phyloP scores from a whole-genome alignment of 2,113 vertebrate genomes.

The Cyphomyrus plagiostoma region DNA sequence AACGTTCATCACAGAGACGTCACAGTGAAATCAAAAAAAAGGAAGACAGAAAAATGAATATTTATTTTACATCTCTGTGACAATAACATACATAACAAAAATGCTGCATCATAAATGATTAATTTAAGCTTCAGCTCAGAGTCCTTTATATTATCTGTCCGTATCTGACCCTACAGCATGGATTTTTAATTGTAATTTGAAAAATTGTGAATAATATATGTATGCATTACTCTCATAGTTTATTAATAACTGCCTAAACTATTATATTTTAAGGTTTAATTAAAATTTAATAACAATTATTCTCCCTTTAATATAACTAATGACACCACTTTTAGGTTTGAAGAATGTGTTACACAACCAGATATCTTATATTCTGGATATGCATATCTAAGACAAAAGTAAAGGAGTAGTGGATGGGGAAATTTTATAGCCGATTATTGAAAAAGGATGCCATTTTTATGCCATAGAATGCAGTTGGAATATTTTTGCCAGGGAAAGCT shows the following conservation, averaged over 20 bases:
- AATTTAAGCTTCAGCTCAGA: background rate
- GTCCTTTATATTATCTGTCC: background rate
- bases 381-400: background rate
- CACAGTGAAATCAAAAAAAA: constrained; percentile 58
- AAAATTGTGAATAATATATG: background rate
- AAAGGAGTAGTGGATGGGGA: background rate
- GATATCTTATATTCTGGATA: background rate
- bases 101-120: constrained; percentile 34
- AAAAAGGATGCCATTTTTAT: background rate
- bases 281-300: background rate
- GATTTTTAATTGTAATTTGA: background rate
- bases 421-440: background rate
- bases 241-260: constrained; percentile 1
- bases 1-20: constrained; percentile 67
- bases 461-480: background rate
- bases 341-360: background rate
- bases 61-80: constrained; percentile 58
- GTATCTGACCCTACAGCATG: background rate
- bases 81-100: constrained; percentile 50
- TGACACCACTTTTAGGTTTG: background rate
- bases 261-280: background rate
- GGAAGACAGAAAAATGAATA: constrained; percentile 66
- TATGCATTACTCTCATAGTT: background rate
- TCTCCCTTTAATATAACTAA: background rate
- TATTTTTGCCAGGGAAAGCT: background rate